Evolutionary conservation across 1,140 invertebrate genomes (phyloP), one percentile per base, ranked within the genome.

Genomic region (Hyles euphorbiae): DNA sequence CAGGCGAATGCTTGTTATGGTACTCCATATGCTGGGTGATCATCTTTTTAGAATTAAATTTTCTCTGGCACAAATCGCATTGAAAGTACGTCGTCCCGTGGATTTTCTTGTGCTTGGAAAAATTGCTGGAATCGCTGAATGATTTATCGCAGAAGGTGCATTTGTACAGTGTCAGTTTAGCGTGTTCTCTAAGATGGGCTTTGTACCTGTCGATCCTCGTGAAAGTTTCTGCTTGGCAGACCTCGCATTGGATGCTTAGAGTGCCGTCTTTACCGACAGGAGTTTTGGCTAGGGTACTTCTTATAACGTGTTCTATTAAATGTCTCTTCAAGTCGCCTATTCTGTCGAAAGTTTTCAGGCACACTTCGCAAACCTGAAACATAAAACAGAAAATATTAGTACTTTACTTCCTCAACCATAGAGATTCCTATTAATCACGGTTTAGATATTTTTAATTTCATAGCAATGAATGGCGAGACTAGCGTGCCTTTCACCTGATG

Each of bases 61-160:
- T 90, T 2, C 87, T 64, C 46, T 77, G 74, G 56, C 89, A 90
- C 3, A 88, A 61, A 47, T 89, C 84, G 61, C 89, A 90, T 49
- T 90, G 86, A 34, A 83, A 81, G 61, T 72, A 87, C 2, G 72
- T 75, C 0, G 67, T 68, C 46, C 86, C 86, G 64, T 90, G 89
- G 36, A 89, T 81, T 58, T 90, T 90, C 60, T 90, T 90, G 66
- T 90, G 89, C 56, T 90, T 90, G 2, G 87, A 90, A 57, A 88
- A 90, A 53, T 89, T 89, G 52, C 86, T 88, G 12, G 89, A 89
- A 54, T 89, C 87, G 59, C 86, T 87, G 57, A 90, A 90, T 12
- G 87, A 87, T 63, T 89, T 87, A 50, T 88, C 76, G 72, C 89
- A 90, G 55, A 88, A 78, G 2, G 80, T 83, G 64, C 89, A 90